Percentiles rank a stretch among this genome's conserved stretches.
Evolutionary conservation across 2,797 vertebrate species (phyloP).

Genomic region (Malacoraja senta): DNA sequence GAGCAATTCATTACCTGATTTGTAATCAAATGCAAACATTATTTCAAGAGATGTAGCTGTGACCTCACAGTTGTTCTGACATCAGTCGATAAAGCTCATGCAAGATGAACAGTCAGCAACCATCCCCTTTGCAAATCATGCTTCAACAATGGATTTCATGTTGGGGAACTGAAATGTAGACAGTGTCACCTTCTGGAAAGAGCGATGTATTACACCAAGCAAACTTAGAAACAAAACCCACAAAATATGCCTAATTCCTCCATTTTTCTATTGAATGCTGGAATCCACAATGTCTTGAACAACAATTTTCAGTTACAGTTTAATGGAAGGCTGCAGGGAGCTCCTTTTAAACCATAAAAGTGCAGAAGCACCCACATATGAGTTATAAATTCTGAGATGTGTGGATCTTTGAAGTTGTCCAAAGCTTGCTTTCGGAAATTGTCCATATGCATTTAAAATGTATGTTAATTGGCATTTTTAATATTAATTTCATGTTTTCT

Average conservation of each 20-base stretch:
- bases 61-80: neutral
- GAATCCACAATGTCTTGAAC: neutral
- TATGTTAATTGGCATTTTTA: neutral
- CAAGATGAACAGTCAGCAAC: neutral
- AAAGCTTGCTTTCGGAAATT: neutral
- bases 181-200: conserved; percentile 20
- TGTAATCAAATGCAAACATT: conserved; percentile 6
- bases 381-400: neutral
- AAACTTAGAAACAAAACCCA: neutral
- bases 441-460: neutral
- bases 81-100: neutral
- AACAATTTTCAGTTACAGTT: neutral
- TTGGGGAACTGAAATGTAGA: neutral
- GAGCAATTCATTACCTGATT: neutral
- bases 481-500: neutral
- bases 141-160: neutral
- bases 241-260: neutral
- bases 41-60: neutral
- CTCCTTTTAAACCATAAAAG: neutral
- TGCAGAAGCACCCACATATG: neutral
- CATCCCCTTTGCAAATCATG: neutral
- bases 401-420: neutral
- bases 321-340: neutral
- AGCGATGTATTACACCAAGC: neutral
- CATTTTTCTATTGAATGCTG: neutral